Base-by-base conservation (phyloP, 1,140 invertebrate genomes). In the Aporrectodea caliginosa region DNA sequence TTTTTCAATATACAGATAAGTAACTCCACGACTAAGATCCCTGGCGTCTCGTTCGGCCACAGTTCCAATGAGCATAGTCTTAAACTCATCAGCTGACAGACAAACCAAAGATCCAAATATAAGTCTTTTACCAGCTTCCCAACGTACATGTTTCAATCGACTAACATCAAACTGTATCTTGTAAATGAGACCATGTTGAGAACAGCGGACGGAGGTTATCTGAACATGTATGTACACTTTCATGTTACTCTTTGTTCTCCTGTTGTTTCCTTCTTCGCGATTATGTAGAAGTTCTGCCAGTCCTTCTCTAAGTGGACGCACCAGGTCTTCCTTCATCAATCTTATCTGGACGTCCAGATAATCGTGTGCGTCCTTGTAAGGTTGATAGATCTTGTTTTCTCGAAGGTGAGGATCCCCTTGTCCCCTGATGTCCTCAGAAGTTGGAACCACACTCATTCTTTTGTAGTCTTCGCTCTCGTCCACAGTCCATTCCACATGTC, bases 341-440 rank as follows among this genome's bases (percentile, higher is more conserved):
- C 92, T 87, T 83, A 93, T 94, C 82, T 95, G 94, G 0, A 92
- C 90, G 83, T 94, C 93, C 16, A 95, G 85, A 84, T 95, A 95
- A 82, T 94, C 91, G 33, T 93, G 89, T 0, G 91, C 87, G 84
- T 90, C 87, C 2, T 87, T 82, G 85, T 93, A 94, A 0, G 86
- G 83, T 1, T 92, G 92, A 35, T 90, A 82, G 0, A 90, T 84
- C 70, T 92, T 90, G 84, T 92, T 93, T 16, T 90, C 86, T 1
- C 91, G 86, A 14, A 93, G 80, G 86, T 90, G 91, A 29, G 87
- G 84, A 69, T 82, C 80, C 34, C 83, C 73, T 27, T 83, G 75
- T n/a, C 81, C 73, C 6, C 83, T 77, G 31, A 89, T 77, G 75
- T 89, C 88, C 30, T 75, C 74, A 0, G 78, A 75, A 16, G 79